Conservation (phyloP, 1,140 invertebrate genomes). For the Lamellibrachia luymesi region DNA sequence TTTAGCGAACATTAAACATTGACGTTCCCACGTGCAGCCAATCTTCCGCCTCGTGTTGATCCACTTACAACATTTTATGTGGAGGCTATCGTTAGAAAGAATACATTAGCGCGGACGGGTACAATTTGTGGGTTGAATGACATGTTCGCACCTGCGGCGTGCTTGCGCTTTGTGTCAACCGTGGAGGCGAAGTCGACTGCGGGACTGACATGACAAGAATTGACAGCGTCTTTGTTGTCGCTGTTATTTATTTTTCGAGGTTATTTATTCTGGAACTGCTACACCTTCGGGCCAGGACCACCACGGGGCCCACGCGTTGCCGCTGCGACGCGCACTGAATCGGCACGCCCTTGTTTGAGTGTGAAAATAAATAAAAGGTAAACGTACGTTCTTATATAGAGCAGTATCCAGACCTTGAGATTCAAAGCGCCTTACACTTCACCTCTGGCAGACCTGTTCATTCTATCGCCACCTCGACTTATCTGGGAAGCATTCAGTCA, state of each 20-base stretch:
- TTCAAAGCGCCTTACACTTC: no score
- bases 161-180: not conserved
- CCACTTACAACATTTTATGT: not conserved
- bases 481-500: no score
- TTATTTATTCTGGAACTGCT: not conserved
- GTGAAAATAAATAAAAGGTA: no score
- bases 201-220: not conserved
- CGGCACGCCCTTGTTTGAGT: not conserved
- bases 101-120: not conserved
- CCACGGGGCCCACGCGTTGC: not conserved
- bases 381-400: no score
- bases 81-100: not conserved
- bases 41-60: not conserved
- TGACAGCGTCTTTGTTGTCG: not conserved
- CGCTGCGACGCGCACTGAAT: not conserved
- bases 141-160: not conserved
- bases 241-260: not conserved
- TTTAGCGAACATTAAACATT: not conserved
- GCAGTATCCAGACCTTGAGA: no score
- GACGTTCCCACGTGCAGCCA: not conserved
- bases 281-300: not conserved
- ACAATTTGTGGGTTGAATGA: not conserved
- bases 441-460: no score
- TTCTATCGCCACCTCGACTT: no score
- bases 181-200: not conserved